Evolutionary conservation across 2,113 vertebrate genomes (phyloP), one percentile per base, ranked within the genome.

Genomic region (Sinocyclocheilus grahami): DNA sequence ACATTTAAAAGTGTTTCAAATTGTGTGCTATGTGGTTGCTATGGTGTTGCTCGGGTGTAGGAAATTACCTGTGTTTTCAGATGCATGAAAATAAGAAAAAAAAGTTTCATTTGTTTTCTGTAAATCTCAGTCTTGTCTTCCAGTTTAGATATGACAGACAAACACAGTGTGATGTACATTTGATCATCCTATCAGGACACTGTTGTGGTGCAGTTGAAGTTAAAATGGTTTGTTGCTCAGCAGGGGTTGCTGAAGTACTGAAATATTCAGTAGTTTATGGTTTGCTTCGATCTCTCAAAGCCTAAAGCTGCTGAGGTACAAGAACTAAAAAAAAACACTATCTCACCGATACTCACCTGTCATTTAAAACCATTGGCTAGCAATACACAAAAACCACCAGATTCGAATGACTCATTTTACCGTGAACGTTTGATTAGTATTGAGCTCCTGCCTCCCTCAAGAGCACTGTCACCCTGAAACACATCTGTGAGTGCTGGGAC

Each of bases 261-360:
- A 63, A 81, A 81, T 27, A 27, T 81, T 81, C n/a, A 81, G 7
- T 33, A 20, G 76, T 55, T 55, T 51, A 20, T 30, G 9, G 39
- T 51, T n/a, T 78, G 16, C n/a, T 78, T 81, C 8, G 13, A 63
- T 51, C 42, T 30, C 24, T 71, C 63, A 53, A 30, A 71, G 10
- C 46, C 46, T 69, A 20, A 51, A 82, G 80, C 27, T 82, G 24
- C 27, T 69, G 42, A 82, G 11, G 33, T 67, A 77, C 8, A 48
- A 53, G 6, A 77, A 24, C 27, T 0, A 27, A 46, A 5, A 46
- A 24, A 55, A 13, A 3, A 33, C 16, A 48, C 13, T 27, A 13
- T 67, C 33, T 27, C 5, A 3, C 24, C 14, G 0, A 20, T 67
- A 67, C 39, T 48, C 62, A 67, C 13, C 22, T 82, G 39, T 67